These are phyloP conservation scores for Crotophaga sulcirostris DNA, from an alignment of 2,113 vertebrate species.

Conservation along the genomic window DNA sequence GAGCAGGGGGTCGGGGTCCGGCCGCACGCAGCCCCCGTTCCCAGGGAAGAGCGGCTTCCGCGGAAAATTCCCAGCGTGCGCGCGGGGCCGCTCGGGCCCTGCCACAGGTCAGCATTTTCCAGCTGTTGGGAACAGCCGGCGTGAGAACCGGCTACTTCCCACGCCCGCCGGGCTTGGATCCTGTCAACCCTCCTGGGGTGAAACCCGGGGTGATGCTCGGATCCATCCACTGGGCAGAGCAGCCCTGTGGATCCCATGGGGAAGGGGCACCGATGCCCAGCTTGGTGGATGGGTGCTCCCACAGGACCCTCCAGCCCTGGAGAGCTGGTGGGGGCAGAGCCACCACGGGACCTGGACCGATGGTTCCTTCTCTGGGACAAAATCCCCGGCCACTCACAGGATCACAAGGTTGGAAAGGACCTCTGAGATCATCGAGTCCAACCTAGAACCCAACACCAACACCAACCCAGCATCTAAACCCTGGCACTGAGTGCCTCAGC, in stretches of 20 bases:
- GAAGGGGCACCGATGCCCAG: rapidly evolving
- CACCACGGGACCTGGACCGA: rapidly evolving
- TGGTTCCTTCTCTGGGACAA: neutral
- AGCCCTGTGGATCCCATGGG: rapidly evolving
- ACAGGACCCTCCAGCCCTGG: rapidly evolving
- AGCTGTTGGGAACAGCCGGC: neutral
- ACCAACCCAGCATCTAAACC: no score
- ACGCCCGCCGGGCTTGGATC: neutral
- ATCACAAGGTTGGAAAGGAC: no score
- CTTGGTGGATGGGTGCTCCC: rapidly evolving
- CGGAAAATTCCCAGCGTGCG: constrained; percentile 4
- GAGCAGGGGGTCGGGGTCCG: neutral
- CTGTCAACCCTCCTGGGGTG: neutral
- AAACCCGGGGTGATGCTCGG: rapidly evolving
- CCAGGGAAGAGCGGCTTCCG: neutral
- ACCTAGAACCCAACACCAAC: no score
- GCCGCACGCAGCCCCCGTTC: rapidly evolving
- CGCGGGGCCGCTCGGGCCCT: rapidly evolving
- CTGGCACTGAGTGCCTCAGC: no score
- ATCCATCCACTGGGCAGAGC: rapidly evolving
- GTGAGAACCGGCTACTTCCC: constrained; percentile 34
- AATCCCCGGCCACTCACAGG: no score
- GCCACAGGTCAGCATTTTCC: neutral
- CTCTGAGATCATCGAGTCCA: no score
- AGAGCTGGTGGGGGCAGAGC: neutral